Percentiles rank a stretch among this genome's conserved stretches.
These are phyloP conservation scores for Oryzias celebensis DNA, from an alignment of 2,113 vertebrate species.

Conservation along the genomic window DNA sequence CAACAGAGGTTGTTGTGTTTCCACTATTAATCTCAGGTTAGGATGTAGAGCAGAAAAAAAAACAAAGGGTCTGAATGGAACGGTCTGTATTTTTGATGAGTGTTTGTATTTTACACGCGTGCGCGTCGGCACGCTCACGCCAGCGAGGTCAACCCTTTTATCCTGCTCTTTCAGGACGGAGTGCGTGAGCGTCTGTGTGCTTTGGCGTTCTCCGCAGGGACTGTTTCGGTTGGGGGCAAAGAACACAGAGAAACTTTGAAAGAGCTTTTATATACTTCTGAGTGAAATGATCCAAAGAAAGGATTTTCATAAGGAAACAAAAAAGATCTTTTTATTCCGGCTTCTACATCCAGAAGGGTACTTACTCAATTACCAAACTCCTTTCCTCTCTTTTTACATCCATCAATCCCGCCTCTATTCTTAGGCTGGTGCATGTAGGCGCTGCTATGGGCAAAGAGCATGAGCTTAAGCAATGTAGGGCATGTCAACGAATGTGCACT, in stretches of 20 bases:
- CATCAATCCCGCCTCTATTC: conserved; percentile 71
- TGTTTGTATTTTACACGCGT: conserved; percentile 16
- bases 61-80: conserved; percentile 45
- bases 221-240: conserved; percentile 69
- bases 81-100: conserved; percentile 67
- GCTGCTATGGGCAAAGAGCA: conserved; percentile 65
- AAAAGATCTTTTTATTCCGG: conserved; percentile 45
- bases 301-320: conserved; percentile 58
- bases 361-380: conserved; percentile 74
- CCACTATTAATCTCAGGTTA: conserved; percentile 60
- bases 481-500: conserved; percentile 58
- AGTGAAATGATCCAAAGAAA: conserved; percentile 75
- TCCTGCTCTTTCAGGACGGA: conserved; percentile 61
- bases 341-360: conserved; percentile 68
- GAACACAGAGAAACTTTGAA: conserved; percentile 66
- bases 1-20: conserved; percentile 57
- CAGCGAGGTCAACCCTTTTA: conserved; percentile 73
- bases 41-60: conserved; percentile 15
- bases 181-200: conserved; percentile 66
- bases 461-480: conserved; percentile 59
- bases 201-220: conserved; percentile 65
- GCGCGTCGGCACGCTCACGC: conserved; percentile 41
- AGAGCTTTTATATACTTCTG: conserved; percentile 80
- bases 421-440: conserved; percentile 68
- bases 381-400: conserved; percentile 55